Evolutionary conservation across 1,140 invertebrate genomes (phyloP).

Genomic region (Sinella curviseta): DNA sequence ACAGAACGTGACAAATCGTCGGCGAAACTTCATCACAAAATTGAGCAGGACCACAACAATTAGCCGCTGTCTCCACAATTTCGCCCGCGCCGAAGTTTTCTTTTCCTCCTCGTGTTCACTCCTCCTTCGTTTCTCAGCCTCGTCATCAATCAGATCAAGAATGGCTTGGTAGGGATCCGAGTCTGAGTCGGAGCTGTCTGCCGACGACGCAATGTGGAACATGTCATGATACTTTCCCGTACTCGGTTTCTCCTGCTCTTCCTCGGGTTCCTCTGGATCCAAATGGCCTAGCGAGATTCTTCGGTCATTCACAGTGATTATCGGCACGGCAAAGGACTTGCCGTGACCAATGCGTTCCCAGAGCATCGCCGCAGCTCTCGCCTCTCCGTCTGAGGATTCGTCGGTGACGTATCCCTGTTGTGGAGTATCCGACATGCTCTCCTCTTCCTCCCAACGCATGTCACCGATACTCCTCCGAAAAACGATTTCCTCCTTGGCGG

Average conservation of each 20-base stretch:
- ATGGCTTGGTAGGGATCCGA: background rate
- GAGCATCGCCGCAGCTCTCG: background rate
- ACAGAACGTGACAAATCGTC: background rate
- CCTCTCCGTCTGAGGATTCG: background rate
- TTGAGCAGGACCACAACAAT: background rate
- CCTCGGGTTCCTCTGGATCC: no score
- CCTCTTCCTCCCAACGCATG: background rate
- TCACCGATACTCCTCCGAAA: background rate
- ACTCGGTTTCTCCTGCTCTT: no score
- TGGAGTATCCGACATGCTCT: background rate
- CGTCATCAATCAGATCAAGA: background rate
- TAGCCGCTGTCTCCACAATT: conserved; percentile 1
- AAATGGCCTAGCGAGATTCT: background rate
- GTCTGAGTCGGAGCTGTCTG: background rate
- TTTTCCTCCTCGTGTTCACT: background rate
- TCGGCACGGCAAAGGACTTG: background rate
- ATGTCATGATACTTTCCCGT: no score
- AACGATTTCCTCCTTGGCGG: background rate
- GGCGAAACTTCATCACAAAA: background rate
- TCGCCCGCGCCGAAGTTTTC: background rate
- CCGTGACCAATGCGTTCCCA: background rate
- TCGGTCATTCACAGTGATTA: background rate
- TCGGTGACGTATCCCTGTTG: background rate
- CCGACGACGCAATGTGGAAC: background rate
- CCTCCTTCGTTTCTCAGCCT: background rate